phyloP scores from a whole-genome alignment of 92 coral and sea anemone genomes.

The Nematostella vectensis region DNA sequence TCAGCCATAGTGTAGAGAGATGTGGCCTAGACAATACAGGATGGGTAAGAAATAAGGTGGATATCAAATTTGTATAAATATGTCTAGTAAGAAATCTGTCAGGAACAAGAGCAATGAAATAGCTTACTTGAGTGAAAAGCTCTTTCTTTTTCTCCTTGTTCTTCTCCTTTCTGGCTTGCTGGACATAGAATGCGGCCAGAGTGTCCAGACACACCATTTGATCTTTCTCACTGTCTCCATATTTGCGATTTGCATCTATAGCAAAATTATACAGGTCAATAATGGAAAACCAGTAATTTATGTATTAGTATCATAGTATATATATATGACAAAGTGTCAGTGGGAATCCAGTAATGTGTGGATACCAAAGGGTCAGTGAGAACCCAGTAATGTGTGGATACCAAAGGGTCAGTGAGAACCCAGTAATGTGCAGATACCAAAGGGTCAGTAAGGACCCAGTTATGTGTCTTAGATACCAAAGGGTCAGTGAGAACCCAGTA shows the following conservation, averaged over 20 bases:
- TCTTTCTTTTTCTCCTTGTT: constrained; percentile 90
- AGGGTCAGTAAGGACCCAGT: too few relatives aligned
- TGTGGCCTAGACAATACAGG: constrained; percentile 51
- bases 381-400: too few relatives aligned
- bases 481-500: too few relatives aligned
- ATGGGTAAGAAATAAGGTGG: constrained; percentile 1
- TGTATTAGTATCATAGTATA: not conserved
- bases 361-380: too few relatives aligned
- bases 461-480: too few relatives aligned
- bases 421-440: too few relatives aligned
- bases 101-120: not conserved
- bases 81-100: not conserved
- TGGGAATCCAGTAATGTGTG: too few relatives aligned
- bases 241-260: constrained; percentile 72
- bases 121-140: constrained; percentile 79
- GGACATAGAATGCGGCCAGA: constrained; percentile 95
- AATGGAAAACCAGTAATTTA: constrained; percentile 1
- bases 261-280: not conserved
- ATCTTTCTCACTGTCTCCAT: constrained; percentile 81
- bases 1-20: constrained; percentile 96
- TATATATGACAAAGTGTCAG: too few relatives aligned
- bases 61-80: not conserved
- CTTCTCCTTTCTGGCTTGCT: constrained; percentile 96
- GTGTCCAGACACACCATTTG: constrained; percentile 96
- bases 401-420: too few relatives aligned